These are phyloP conservation scores for Diorhabda sublineata DNA, from an alignment of 1,140 invertebrate species.

Conservation along the genomic window DNA sequence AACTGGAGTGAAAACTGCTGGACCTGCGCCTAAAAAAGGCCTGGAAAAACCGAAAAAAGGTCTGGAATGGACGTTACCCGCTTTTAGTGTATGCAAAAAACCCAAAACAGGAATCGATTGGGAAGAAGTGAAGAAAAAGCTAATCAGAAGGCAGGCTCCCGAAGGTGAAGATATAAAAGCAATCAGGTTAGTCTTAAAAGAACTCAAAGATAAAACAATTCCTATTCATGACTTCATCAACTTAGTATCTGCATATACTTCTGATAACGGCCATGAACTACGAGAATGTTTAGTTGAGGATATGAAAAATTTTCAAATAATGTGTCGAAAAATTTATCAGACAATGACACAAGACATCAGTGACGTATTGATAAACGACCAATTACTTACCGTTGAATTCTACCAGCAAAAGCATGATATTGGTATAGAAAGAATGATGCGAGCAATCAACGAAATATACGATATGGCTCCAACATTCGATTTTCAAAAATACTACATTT, in stretches of 20 bases:
- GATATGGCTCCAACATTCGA: conserved; percentile 38
- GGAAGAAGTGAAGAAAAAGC: conserved; percentile 32
- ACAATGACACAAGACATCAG: conserved; percentile 45
- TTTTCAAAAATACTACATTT: conserved; percentile 35
- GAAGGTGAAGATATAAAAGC: conserved; percentile 41
- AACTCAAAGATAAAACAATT: conserved; percentile 27
- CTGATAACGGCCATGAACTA: conserved; percentile 38
- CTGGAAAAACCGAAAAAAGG: background rate
- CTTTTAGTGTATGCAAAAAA: conserved; percentile 21
- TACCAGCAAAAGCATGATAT: conserved; percentile 34
- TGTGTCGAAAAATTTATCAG: conserved; percentile 41
- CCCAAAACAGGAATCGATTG: conserved; percentile 27
- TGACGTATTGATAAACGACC: conserved; percentile 44
- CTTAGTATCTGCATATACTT: conserved; percentile 38
- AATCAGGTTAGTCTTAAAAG: conserved; percentile 35
- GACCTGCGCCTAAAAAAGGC: background rate
- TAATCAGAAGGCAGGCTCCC: conserved; percentile 36
- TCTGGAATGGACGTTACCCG: conserved; percentile 23
- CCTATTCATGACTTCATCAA: conserved; percentile 41
- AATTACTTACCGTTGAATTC: conserved; percentile 38
- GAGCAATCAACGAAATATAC: conserved; percentile 39
- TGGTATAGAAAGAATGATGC: conserved; percentile 35
- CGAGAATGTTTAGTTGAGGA: conserved; percentile 36
- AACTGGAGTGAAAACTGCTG: background rate
- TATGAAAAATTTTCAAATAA: conserved; percentile 33